These are phyloP conservation scores for Cephus pygmeus DNA, from an alignment of 2,888 invertebrate genomes.

Conservation along the genomic window DNA sequence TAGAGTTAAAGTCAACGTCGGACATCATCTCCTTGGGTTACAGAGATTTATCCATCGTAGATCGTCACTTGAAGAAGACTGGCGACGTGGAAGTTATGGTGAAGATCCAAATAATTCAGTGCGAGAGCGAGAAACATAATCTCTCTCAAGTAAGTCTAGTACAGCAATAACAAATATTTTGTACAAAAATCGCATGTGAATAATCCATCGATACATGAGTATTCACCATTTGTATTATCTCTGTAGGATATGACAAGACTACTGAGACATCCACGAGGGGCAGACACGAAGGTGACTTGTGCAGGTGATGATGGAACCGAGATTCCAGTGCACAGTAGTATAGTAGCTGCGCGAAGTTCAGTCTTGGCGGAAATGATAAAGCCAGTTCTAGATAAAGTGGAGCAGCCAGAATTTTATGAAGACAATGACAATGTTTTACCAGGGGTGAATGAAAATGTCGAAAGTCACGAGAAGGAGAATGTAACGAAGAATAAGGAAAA, in stretches of 20 bases:
- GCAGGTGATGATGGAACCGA: conserved; percentile 36
- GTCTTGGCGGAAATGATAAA: conserved; percentile 66
- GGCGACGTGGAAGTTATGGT: conserved; percentile 66
- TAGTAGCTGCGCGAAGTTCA: conserved; percentile 68
- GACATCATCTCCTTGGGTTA: conserved; percentile 70
- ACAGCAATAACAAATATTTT: not conserved
- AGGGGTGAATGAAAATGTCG: not conserved
- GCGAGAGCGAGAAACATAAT: conserved; percentile 67
- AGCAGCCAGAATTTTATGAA: conserved; percentile 5
- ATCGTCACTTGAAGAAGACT: conserved; percentile 66
- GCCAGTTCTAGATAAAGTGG: conserved; percentile 28
- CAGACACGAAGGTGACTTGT: conserved; percentile 54
- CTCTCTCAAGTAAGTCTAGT: conserved; percentile 59
- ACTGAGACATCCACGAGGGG: conserved; percentile 54
- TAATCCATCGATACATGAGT: not conserved
- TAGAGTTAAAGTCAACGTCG: conserved; percentile 66
- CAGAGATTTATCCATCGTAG: conserved; percentile 68
- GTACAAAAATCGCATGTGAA: not conserved
- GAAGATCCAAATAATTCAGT: conserved; percentile 68
- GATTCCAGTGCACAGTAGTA: conserved; percentile 66
- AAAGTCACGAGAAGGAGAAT: not conserved
- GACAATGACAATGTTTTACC: not conserved
- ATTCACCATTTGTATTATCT: not conserved
- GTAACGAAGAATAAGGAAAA: not conserved
- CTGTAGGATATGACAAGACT: conserved; percentile 66